Base-by-base conservation (phyloP, 2,797 vertebrate species). In the Rhinatrema bivittatum region DNA sequence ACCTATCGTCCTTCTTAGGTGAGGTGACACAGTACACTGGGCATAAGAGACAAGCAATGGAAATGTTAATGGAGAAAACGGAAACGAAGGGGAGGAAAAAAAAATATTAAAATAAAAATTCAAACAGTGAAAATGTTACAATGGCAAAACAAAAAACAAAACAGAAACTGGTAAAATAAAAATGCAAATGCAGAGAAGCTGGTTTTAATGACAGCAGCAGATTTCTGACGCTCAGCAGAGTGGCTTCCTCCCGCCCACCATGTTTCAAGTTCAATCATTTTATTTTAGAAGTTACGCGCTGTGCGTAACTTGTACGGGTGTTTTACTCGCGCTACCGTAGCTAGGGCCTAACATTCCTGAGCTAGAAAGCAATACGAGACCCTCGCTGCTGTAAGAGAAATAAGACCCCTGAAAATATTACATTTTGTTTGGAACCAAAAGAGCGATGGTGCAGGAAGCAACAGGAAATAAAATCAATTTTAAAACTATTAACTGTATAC, bases 11-110 rank as follows among this genome's bases (percentile, higher is more conserved):
- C 87, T 91, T 94, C 86, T 88, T 75, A 72, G 91, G 83, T 72
- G 94, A 94, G 49, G 94, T 98, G 78, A 97, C 82, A 91, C 94
- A 98, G 82, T 98, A 98, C 78, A 98, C 94, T 96, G 87, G 84
- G 56, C 62, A 36, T 57, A n/a, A 72, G 78, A 76, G 78, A 79
- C 50, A 70, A 81, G 64, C 60, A 58, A 73, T 84, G 64, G 53
- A 77, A 64, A 78, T 65, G 78, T 81, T 70, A 74, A 76, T 70
- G 58, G 66, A 71, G 63, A 76, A 75, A 52, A 16, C 46, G 69
- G 50, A 76, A 72, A 70, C 44, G 42, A 61, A 73, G 37, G 62
- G 42, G 61, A 73, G 37, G 62, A 51, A 83, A 68, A 70, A 68
- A 70, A 73, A 55, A 38, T 6, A 26, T 25, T 50, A 20, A 20